Evolutionary conservation across 2,888 invertebrate species (phyloP), one percentile per base, ranked within the genome.

Genomic region (Drosophila mimica): DNA sequence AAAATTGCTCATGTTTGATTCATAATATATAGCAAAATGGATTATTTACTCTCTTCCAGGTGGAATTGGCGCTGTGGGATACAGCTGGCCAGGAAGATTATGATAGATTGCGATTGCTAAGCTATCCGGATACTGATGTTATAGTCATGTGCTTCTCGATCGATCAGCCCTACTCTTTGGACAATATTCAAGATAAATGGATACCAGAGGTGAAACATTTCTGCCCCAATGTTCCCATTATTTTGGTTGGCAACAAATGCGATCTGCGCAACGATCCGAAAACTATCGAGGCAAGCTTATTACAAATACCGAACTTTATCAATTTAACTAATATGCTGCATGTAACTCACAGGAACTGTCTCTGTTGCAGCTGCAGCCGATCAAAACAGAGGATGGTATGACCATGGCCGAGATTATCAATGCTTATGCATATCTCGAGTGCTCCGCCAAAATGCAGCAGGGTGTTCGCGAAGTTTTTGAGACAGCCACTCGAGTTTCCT

Each of bases 161-260:
- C 91, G 99, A 99, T 94, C 98, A 98, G 91, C 99, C 99, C 58
- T 99, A 99, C 94, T 99, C 99, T 88, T 95, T 99, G 94, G 98
- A 99, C 94, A 99, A 99, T 95, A 99, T 99, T 94, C 98, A 98
- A 76, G 99, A 99, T 94, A 99, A 99, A 94, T 99, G 99, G 99
- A 98, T 98, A 81, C 99, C 99, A 43, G 99, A 99, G 94, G 98
- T 93, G 72, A 97, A 97, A 93, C 99, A 99, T 94, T 99, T 99
- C 94, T 99, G 99, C 94, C 99, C 99, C 76, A 98, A 98, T 94
- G 99, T 99, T 91, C 99, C 99, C 91, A 98, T 99, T 87, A 98
- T 99, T 91, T 95, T 99, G 91, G 99, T 99, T 90, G 99, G 99
- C 87, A 99, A 99, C 95, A 99, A 99, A 94, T 98, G 97, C 94